These are phyloP conservation scores for Drosophila suzukii DNA, from an alignment of 1,140 invertebrate species.

Conservation along the genomic window DNA sequence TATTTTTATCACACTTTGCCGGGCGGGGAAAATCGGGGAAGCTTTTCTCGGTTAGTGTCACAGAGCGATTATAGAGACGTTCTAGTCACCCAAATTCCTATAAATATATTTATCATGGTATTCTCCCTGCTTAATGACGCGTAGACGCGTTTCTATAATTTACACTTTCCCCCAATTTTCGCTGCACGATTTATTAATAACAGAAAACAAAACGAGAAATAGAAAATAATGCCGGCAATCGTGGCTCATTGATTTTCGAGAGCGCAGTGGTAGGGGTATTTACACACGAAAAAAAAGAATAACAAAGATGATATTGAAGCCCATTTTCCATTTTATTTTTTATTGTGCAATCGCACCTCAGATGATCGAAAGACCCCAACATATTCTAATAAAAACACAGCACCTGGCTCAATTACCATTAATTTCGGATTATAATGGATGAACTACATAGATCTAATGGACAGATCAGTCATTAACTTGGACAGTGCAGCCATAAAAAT, in stretches of 20 bases:
- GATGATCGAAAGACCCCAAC: neutral
- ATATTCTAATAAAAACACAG: neutral
- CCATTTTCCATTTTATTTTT: too few relatives aligned
- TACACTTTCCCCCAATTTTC: conserved; percentile 76
- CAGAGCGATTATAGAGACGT: conserved; percentile 77
- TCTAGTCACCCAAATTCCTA: conserved; percentile 80
- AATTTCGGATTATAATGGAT: conserved; percentile 35
- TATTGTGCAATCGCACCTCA: too few relatives aligned
- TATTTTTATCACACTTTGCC: conserved; percentile 80
- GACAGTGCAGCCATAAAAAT: conserved; percentile 73
- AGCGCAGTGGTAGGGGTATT: neutral
- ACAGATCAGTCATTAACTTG: conserved; percentile 64
- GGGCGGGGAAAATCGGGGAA: conserved; percentile 17
- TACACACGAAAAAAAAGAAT: neutral
- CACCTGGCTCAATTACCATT: conserved; percentile 54
- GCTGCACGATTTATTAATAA: conserved; percentile 55
- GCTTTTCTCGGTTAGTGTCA: conserved; percentile 80
- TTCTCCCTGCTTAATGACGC: conserved; percentile 81
- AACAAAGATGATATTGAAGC: neutral
- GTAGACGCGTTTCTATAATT: conserved; percentile 76
- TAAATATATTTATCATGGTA: conserved; percentile 83
- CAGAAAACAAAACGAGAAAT: conserved; percentile 44
- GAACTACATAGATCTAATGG: conserved; percentile 50
- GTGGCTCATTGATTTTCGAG: conserved; percentile 22
- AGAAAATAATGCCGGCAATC: conserved; percentile 24